Base-by-base conservation (phyloP, 2,888 invertebrate species). In the Drosophila koepferae region DNA sequence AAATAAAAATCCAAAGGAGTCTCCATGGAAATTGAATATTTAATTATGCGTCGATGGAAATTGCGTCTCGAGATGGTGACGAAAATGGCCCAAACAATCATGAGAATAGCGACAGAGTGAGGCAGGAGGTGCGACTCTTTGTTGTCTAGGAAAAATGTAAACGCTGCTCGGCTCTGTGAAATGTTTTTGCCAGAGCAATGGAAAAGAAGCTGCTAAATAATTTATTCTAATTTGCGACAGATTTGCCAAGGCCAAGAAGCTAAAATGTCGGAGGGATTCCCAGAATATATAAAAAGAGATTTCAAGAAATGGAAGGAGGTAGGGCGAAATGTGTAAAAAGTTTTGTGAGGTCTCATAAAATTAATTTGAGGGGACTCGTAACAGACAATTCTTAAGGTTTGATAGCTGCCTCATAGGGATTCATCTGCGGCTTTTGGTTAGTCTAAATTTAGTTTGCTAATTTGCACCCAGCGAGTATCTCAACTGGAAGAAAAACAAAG, bases 21-120 rank as follows among this genome's bases (percentile, higher is more conserved):
- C 76, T 64, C 84, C 74, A 76, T 74, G 72, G 78, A 81, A 87
- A 87, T 85, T 82, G 80, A 82, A 81, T 87, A 85, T 82, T 89
- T 89, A 89, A 87, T 86, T 85, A 86, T 64, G 74, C 77, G 74
- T 62, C 80, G 69, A 78, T 82, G 72, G 62, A 80, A 89, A 89
- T 80, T 63, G 76, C 74, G 76, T 78, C 67, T 73, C 66, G 72
- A 76, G 69, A 78, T 78, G 89, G 82, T 84, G 87, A 80, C 77
- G 73, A 81, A 89, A 86, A 86, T 84, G 79, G 68, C 51, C 62
- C 28, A 53, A 63, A 67, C 69, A 70, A 72, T 74, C 63, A 70
- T 31, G 61, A 36, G 43, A 55, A 68, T 66, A 49, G 28, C 40
- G 43, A n/a, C 40, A 36, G 18, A 56, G 31, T 6, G 53, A 31